Evolutionary conservation across 1,140 invertebrate genomes (phyloP), one percentile per base, ranked within the genome.

Genomic region (Drosophila punjabiensis): DNA sequence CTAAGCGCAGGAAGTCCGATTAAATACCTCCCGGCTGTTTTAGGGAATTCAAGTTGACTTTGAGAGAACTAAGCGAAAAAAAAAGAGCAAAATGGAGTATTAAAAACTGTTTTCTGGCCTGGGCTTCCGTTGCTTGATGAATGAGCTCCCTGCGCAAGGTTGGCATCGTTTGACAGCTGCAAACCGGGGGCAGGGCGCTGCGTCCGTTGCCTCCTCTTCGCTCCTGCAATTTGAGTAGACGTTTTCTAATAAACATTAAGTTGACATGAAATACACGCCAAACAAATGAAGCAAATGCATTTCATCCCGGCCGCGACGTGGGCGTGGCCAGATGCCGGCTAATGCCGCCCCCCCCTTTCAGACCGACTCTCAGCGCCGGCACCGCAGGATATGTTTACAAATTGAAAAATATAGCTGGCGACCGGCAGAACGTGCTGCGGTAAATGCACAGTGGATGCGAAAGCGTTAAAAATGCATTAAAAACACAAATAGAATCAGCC

Each of bases 311-410:
- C 24, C n/a, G 28, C 10, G 10, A 16, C 9, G 60, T 37, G 76
- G 76, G 64, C 30, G 66, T 68, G 77, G 41, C 76, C 81, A 84
- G 59, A 81, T 82, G 80, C 74, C 75, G 76, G 69, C 84, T 84
- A 84, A 88, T 85, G 66, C 85, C 67, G 69, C 41, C 65, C 48
- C 41, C 65, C 48, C 62, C 43, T 66, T 76, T 68, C 56, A 47
- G 75, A 59, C 60, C 45, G 61, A 61, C 70, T 89, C 84, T 81
- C 78, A 81, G 47, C 66, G 66, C 62, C 82, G 70, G 65, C 84
- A 89, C 85, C 85, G 85, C 85, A 88, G 85, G 85, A 88, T 88
- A 88, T 89, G 85, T 88, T 89, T 89, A 89, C 85, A 88, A 88
- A 88, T 88, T 88, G 85, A 88, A 88, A 88, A 88, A 89, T 89